Conservation (phyloP, 2,888 invertebrate species). For the Lydus trimaculatus region DNA sequence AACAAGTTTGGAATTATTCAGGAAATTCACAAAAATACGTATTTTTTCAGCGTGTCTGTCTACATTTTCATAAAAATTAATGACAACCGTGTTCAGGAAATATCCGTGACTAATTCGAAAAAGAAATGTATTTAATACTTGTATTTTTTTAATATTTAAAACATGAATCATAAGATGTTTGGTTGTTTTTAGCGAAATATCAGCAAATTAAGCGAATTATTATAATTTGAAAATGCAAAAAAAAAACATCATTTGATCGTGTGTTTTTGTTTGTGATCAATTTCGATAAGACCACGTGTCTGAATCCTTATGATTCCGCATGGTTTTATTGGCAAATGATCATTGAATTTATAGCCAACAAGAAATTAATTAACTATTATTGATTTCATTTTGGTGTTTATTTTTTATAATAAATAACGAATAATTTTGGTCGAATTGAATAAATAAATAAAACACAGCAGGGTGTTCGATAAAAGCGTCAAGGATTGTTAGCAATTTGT, state of each 20-base stretch:
- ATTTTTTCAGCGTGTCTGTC: too few relatives aligned
- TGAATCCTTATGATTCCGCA: constrained; percentile 1
- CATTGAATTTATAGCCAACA: constrained; percentile 5
- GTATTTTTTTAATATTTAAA: not conserved
- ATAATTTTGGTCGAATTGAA: not conserved
- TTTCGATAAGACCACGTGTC: not conserved
- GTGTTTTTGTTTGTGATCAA: constrained; percentile 10
- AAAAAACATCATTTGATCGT: too few relatives aligned
- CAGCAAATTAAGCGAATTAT: not conserved
- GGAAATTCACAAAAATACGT: not conserved
- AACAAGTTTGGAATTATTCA: not conserved
- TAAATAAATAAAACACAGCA: constrained; percentile 1
- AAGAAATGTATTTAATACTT: not conserved
- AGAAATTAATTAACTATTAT: not conserved
- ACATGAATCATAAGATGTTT: not conserved
- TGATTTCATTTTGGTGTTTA: not conserved
- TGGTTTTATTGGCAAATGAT: constrained; percentile 17
- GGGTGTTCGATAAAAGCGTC: not conserved
- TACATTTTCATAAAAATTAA: not conserved
- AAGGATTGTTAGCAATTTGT: not conserved
- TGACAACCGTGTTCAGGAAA: not conserved
- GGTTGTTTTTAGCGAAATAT: not conserved
- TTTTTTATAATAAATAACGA: not conserved
- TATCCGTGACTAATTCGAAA: not conserved
- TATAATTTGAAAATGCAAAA: too few relatives aligned